phyloP scores from a whole-genome alignment of 2,113 vertebrate species.

The Rattus rattus region DNA sequence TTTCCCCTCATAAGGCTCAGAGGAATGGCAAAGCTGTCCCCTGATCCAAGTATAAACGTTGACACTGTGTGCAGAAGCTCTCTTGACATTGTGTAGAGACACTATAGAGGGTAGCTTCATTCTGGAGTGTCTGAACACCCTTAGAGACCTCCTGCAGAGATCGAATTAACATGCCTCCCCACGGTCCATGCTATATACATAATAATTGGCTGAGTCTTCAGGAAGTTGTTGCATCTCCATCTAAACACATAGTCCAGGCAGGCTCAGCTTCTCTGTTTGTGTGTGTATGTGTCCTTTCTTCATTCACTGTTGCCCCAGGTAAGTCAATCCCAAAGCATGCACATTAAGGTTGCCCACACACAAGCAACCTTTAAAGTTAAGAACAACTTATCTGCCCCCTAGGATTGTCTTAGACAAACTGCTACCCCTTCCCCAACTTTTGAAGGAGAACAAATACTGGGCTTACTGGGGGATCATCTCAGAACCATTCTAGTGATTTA shows the following conservation, averaged over 20 bases:
- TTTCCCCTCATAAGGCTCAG: neutral
- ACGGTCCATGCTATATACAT: neutral
- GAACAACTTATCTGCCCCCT: neutral
- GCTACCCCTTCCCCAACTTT: neutral
- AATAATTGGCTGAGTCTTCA: neutral
- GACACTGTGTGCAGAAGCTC: neutral
- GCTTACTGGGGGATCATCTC: neutral
- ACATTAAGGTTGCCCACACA: neutral
- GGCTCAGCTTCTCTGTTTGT: neutral
- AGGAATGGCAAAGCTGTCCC: neutral
- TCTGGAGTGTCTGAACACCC: neutral
- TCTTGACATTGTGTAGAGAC: neutral
- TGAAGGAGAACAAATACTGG: too few relatives aligned
- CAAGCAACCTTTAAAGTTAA: neutral
- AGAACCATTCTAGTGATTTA: neutral
- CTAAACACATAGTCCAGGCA: neutral
- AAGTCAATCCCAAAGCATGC: neutral
- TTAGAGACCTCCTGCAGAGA: neutral
- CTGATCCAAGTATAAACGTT: too few relatives aligned
- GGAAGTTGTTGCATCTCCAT: neutral
- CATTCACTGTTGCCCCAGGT: neutral
- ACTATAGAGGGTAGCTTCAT: neutral
- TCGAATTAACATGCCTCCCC: neutral
- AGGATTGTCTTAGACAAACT: too few relatives aligned
- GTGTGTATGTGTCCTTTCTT: neutral